These are phyloP conservation scores for Morone saxatilis DNA, from an alignment of 2,113 vertebrate genomes.

Conservation along the genomic window DNA sequence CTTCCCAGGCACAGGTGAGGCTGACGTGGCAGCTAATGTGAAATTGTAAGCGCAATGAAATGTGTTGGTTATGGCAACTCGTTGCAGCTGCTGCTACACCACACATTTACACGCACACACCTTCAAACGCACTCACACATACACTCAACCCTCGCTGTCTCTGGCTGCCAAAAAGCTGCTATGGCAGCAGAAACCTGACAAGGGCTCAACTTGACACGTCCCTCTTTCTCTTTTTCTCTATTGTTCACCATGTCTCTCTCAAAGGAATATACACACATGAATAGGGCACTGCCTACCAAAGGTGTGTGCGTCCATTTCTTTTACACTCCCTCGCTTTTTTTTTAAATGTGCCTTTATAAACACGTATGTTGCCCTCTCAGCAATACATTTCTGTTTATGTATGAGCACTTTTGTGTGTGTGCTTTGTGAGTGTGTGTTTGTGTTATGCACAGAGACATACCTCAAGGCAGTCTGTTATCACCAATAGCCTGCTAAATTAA, in stretches of 20 bases:
- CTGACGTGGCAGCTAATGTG: conserved; percentile 28
- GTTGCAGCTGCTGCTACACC: conserved; percentile 19
- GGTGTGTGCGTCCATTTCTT: conserved; percentile 2
- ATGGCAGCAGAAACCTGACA: conserved; percentile 64
- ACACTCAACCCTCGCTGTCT: conserved; percentile 32
- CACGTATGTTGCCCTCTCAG: neutral
- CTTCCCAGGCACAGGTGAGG: conserved; percentile 2
- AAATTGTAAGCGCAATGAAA: conserved; percentile 35
- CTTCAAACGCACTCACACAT: neutral
- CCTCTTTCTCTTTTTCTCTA: conserved; percentile 11
- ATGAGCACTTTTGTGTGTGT: conserved; percentile 21
- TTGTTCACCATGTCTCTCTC: conserved; percentile 42
- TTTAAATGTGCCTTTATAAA: neutral
- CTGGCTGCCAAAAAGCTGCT: conserved; percentile 63
- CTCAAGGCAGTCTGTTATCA: conserved; percentile 71
- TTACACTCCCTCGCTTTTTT: neutral
- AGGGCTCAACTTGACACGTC: conserved; percentile 57
- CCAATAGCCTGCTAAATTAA: conserved; percentile 79
- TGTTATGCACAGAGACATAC: conserved; percentile 53
- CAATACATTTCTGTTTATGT: conserved; percentile 35
- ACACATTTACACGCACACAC: conserved; percentile 4
- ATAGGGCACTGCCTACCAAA: conserved; percentile 1
- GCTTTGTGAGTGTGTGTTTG: conserved; percentile 11
- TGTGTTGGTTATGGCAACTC: conserved; percentile 29
- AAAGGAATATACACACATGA: neutral